Conservation (phyloP, 2,888 invertebrate species). For the Melinaea marsaeus region DNA sequence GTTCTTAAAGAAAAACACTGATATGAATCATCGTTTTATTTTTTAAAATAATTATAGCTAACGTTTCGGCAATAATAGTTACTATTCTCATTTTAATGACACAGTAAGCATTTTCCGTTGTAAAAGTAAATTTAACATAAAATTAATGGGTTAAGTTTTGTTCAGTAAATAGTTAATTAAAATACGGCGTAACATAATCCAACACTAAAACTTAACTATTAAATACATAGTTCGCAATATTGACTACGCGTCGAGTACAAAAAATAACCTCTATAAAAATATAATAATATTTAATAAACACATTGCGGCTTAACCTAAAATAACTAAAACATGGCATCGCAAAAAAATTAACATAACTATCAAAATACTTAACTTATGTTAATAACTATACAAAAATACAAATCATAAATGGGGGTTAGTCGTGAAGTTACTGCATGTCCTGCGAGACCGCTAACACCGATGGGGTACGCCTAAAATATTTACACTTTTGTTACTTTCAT, state of each 20-base stretch:
- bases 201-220: constrained; percentile 69
- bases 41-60: constrained; percentile 80
- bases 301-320: constrained; percentile 60
- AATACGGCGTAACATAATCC: constrained; percentile 63
- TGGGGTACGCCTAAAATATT: constrained; percentile 67
- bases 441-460: constrained; percentile 51
- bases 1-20: constrained; percentile 46
- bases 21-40: constrained; percentile 76
- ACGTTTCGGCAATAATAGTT: constrained; percentile 76
- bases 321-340: constrained; percentile 74
- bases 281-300: constrained; percentile 73
- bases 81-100: constrained; percentile 74
- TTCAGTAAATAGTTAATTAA: constrained; percentile 55
- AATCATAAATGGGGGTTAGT: constrained; percentile 34
- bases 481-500: constrained; percentile 52
- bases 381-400: constrained; percentile 39
- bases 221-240: constrained; percentile 61
- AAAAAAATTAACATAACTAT: constrained; percentile 51
- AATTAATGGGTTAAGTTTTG: constrained; percentile 68
- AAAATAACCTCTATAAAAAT: constrained; percentile 72
- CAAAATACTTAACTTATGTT: constrained; percentile 44
- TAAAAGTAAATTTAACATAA: constrained; percentile 56
- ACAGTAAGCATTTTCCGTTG: constrained; percentile 76
- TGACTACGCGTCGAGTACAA: constrained; percentile 68
- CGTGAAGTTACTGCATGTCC: constrained; percentile 28